These are phyloP conservation scores for Gobio gobio DNA, from an alignment of 2,113 vertebrate genomes.

Conservation along the genomic window DNA sequence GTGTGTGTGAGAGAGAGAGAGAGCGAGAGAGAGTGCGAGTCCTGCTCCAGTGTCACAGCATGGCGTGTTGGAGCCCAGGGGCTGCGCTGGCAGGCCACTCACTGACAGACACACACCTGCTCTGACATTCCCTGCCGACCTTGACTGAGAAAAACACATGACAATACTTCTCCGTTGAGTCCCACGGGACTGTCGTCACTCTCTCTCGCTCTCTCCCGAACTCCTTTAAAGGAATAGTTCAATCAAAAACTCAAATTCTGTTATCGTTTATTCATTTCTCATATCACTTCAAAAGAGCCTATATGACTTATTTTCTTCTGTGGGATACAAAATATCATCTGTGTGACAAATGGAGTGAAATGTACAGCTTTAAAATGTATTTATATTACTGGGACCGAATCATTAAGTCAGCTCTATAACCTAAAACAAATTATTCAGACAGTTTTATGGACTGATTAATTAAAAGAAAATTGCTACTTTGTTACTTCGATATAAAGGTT, in stretches of 20 bases:
- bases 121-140: slow-evolving; percentile 80
- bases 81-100: slow-evolving; percentile 76
- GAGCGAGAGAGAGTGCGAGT: neutral
- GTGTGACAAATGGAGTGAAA: neutral
- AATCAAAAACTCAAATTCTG: neutral
- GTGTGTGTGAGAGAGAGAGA: neutral
- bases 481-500: neutral
- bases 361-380: neutral
- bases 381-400: no score
- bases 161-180: slow-evolving; percentile 72
- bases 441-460: neutral
- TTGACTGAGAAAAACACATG: slow-evolving; percentile 77
- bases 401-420: no score
- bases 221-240: slow-evolving; percentile 18
- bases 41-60: slow-evolving; percentile 68
- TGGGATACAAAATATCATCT: neutral
- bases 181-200: slow-evolving; percentile 62
- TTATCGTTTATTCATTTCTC: neutral
- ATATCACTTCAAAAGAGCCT: neutral
- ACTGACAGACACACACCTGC: slow-evolving; percentile 78
- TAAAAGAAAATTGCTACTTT: no score
- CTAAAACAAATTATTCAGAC: neutral
- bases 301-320: neutral
- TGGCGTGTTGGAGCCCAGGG: slow-evolving; percentile 70
- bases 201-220: slow-evolving; percentile 46